These are phyloP conservation scores for Saccopteryx bilineata DNA, from an alignment of 2,113 vertebrate genomes.

Conservation along the genomic window DNA sequence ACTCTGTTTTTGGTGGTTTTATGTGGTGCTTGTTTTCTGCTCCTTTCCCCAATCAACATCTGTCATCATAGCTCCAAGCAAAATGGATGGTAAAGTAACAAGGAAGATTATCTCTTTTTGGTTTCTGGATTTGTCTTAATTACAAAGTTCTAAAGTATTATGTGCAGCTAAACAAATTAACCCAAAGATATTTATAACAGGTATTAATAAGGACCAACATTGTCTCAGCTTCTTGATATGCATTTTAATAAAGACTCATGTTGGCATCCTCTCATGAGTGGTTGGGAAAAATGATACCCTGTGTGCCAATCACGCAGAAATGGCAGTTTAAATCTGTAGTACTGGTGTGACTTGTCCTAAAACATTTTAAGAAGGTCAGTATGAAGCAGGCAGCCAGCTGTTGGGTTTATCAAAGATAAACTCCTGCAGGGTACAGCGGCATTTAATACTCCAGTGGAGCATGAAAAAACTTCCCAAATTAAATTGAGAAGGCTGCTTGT, in stretches of 20 bases:
- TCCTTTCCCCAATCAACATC: conserved; percentile 83
- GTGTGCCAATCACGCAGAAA: conserved; percentile 85
- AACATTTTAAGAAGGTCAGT: conserved; percentile 91
- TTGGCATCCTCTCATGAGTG: conserved; percentile 78
- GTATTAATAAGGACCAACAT: conserved; percentile 82
- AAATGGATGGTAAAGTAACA: conserved; percentile 87
- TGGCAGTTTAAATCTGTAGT: conserved; percentile 84
- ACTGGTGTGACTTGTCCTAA: conserved; percentile 84
- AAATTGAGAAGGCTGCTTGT: conserved; percentile 94
- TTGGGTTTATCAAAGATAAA: conserved; percentile 95
- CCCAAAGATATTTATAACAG: conserved; percentile 81
- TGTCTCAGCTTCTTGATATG: conserved; percentile 74
- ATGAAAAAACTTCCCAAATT: conserved; percentile 96
- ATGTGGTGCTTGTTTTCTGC: conserved; percentile 71
- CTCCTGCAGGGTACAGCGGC: conserved; percentile 92
- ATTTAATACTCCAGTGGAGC: conserved; percentile 98
- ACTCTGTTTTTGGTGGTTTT: conserved; percentile 69
- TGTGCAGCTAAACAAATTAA: conserved; percentile 85
- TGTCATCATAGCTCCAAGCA: conserved; percentile 86
- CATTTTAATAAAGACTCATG: conserved; percentile 83
- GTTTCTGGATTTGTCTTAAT: conserved; percentile 89
- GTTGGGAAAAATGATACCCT: conserved; percentile 79
- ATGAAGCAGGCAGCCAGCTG: conserved; percentile 94
- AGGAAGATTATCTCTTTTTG: conserved; percentile 88
- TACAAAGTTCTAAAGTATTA: conserved; percentile 86